Evolutionary conservation across 2,113 vertebrate species (phyloP).

Genomic region (Chiloscyllium plagiosum): DNA sequence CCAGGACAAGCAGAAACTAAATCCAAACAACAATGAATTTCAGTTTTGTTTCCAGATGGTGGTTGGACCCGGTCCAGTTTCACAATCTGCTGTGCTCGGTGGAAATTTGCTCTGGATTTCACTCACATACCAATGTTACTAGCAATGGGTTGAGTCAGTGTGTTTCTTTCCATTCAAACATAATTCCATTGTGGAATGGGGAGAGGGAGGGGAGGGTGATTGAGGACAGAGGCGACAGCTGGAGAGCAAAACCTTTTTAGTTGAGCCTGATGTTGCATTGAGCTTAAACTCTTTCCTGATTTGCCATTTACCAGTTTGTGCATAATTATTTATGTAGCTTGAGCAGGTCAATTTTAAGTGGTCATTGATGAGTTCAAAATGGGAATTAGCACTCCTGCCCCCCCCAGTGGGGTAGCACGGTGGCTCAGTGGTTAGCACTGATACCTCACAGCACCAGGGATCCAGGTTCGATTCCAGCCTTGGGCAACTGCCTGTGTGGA

Average conservation of each 20-base stretch:
- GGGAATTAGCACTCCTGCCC: neutral
- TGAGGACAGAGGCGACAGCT: neutral
- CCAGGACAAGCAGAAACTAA: neutral
- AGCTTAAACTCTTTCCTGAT: neutral
- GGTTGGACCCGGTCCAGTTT: neutral
- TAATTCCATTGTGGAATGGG: neutral
- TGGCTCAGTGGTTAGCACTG: no score
- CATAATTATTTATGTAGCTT: neutral
- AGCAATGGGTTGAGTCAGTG: neutral
- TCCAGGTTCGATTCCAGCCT: no score
- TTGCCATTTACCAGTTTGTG: neutral
- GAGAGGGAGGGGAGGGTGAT: neutral
- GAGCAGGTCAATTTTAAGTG: neutral
- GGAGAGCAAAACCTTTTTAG: neutral
- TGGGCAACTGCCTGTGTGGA: no score
- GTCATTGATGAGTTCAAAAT: neutral
- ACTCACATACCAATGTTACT: neutral
- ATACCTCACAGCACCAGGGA: no score
- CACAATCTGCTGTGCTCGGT: neutral
- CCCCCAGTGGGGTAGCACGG: no score
- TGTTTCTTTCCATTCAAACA: neutral
- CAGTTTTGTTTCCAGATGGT: conserved; percentile 7
- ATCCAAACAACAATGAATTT: conserved; percentile 5
- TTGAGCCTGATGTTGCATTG: neutral
- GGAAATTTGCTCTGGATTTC: neutral